Conservation (phyloP, 2,888 invertebrate species). For the Tillus elongatus region DNA sequence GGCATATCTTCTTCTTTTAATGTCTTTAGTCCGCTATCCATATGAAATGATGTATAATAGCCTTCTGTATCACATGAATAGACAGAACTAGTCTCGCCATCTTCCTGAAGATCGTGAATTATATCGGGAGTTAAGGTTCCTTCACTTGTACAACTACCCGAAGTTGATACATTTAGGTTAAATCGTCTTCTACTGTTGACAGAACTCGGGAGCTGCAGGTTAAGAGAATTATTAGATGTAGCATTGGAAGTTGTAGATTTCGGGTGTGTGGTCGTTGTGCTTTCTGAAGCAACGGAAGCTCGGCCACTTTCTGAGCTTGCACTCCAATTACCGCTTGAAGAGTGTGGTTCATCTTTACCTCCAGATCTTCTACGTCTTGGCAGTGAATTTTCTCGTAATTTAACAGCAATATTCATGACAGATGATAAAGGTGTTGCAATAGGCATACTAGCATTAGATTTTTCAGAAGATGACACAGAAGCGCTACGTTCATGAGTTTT, state of each 20-base stretch:
- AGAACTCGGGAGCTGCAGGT: slow-evolving; percentile 56
- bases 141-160: slow-evolving; percentile 76
- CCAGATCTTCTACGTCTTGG: slow-evolving; percentile 59
- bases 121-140: slow-evolving; percentile 78
- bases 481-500: slow-evolving; percentile 66
- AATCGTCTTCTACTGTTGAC: slow-evolving; percentile 55
- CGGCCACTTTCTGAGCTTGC: slow-evolving; percentile 84
- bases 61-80: slow-evolving; percentile 96
- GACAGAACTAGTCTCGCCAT: slow-evolving; percentile 80
- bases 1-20: slow-evolving; percentile 69
- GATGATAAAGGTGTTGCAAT: slow-evolving; percentile 47
- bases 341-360: slow-evolving; percentile 72
- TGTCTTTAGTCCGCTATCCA: slow-evolving; percentile 87
- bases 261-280: slow-evolving; percentile 62
- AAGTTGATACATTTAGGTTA: slow-evolving; percentile 65
- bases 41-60: slow-evolving; percentile 95
- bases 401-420: slow-evolving; percentile 56
- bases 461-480: slow-evolving; percentile 64
- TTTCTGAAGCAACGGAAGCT: slow-evolving; percentile 77
- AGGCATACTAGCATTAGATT: slow-evolving; percentile 52
- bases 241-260: slow-evolving; percentile 61
- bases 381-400: slow-evolving; percentile 65
- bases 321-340: slow-evolving; percentile 91
- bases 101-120: slow-evolving; percentile 70
- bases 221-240: slow-evolving; percentile 62